Percentiles rank a stretch among this genome's conserved stretches.
These are phyloP conservation scores for Lasioglossum leucozonium DNA, from an alignment of 2,888 invertebrate species.

Conservation along the genomic window DNA sequence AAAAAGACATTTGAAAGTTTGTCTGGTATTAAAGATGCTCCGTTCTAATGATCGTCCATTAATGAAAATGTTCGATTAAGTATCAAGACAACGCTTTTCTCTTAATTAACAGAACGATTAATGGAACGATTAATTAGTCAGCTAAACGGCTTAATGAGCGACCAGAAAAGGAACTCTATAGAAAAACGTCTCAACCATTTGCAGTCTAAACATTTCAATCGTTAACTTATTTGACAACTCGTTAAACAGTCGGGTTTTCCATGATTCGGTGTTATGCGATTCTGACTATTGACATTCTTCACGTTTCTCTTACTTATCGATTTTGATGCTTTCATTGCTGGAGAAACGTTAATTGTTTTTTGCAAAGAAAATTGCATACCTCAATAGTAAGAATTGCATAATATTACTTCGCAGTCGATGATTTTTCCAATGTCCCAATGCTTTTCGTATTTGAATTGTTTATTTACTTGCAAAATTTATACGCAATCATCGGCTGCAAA, in stretches of 20 bases:
- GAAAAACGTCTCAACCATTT: constrained; percentile 32
- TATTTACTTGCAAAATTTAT: background rate
- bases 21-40: background rate
- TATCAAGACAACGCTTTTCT: constrained; percentile 7
- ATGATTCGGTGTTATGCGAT: background rate
- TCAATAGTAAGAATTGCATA: background rate
- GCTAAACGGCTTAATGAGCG: constrained; percentile 14
- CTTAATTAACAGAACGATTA: constrained; percentile 11
- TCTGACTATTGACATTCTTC: background rate
- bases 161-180: constrained; percentile 44
- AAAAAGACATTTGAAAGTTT: background rate
- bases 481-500: background rate
- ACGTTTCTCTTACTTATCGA: background rate
- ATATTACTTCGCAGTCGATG: background rate
- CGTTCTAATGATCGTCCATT: constrained; percentile 7
- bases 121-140: constrained; percentile 26
- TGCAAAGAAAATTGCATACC: background rate
- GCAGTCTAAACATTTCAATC: constrained; percentile 22
- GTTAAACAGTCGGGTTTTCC: background rate
- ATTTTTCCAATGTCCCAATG: background rate
- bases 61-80: constrained; percentile 20
- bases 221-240: constrained; percentile 8
- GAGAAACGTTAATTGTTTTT: background rate
- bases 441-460: background rate
- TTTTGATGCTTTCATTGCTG: background rate